A percentile compares a stretch with the other conserved stretches of the same genome.
Evolutionary conservation across 2,113 vertebrate genomes (phyloP).

Genomic region (Caloenas nicobarica): DNA sequence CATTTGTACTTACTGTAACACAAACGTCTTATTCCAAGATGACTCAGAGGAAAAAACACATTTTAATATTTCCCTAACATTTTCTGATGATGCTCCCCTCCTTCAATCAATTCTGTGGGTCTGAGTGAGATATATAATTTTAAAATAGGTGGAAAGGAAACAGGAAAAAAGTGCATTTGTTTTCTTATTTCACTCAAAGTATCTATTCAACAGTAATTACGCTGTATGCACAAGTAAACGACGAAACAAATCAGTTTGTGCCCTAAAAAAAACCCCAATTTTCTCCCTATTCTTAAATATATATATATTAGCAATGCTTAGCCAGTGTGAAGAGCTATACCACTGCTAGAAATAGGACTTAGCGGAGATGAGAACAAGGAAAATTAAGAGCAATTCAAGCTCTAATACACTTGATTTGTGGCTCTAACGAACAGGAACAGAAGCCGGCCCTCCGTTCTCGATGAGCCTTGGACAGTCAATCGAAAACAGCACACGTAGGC

Average conservation of each 20-base stretch:
- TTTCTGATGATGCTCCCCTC: neutral
- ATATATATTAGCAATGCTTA: neutral
- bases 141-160: neutral
- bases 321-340: neutral
- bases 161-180: neutral
- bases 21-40: neutral
- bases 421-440: neutral
- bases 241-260: neutral
- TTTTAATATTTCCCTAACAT: neutral
- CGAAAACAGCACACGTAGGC: neutral
- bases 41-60: neutral
- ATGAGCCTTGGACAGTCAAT: neutral
- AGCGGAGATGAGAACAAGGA: neutral
- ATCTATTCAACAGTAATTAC: neutral
- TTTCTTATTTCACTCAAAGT: neutral
- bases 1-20: neutral
- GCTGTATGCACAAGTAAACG: neutral
- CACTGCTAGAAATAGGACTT: neutral
- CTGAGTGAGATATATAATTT: neutral
- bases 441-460: fast-evolving
- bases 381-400: neutral
- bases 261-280: neutral
- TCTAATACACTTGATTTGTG: neutral
- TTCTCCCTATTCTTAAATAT: neutral
- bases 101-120: neutral